phyloP scores from a whole-genome alignment of 2,888 invertebrate species.

The Sphaerophoria rueppellii region DNA sequence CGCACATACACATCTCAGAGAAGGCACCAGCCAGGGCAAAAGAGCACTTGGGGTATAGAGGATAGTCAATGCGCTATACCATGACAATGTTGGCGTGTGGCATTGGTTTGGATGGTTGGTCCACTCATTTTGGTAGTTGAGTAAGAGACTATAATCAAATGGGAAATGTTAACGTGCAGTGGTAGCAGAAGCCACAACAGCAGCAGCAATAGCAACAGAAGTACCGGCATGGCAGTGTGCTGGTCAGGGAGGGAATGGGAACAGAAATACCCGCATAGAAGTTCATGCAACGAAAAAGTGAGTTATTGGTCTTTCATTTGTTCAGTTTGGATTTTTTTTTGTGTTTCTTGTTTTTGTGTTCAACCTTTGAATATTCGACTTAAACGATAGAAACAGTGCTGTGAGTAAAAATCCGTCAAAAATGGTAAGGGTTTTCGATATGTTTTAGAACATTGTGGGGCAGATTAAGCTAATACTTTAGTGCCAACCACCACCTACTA shows the following conservation, averaged over 20 bases:
- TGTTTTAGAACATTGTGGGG: no score
- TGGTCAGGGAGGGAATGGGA: neutral
- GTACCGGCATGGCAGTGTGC: neutral
- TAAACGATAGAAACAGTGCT: neutral
- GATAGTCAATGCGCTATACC: conserved; percentile 22
- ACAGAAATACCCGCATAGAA: neutral
- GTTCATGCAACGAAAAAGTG: conserved; percentile 34
- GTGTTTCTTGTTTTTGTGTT: neutral
- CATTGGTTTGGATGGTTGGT: conserved; percentile 43
- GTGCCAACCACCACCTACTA: no score
- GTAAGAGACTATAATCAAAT: conserved; percentile 54
- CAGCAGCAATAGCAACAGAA: neutral
- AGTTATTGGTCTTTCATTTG: conserved; percentile 7
- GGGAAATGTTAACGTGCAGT: conserved; percentile 62
- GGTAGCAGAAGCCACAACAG: neutral
- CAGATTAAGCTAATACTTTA: no score
- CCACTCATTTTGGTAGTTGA: conserved; percentile 8
- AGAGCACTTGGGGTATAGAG: conserved; percentile 16
- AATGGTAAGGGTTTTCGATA: no score
- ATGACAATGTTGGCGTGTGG: conserved; percentile 60
- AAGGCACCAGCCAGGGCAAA: conserved; percentile 1
- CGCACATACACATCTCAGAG: neutral
- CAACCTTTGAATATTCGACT: conserved; percentile 4
- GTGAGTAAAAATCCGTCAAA: neutral
- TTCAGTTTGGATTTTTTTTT: neutral